phyloP scores from a whole-genome alignment of 2,113 vertebrate species.

The Passer montanus region DNA sequence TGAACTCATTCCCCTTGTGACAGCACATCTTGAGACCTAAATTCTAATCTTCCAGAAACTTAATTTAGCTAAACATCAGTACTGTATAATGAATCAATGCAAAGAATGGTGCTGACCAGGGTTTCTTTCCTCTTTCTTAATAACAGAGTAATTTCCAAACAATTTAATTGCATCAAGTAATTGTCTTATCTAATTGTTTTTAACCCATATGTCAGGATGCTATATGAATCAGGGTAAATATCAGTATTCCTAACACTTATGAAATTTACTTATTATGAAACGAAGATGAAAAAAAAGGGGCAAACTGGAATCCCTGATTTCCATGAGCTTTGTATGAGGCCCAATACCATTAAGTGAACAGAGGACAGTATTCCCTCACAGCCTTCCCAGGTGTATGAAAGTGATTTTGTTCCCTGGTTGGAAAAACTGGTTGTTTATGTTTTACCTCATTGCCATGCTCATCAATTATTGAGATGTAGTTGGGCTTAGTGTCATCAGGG shows the following conservation, averaged over 20 bases:
- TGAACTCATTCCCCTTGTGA: neutral
- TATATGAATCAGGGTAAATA: neutral
- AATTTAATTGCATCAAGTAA: neutral
- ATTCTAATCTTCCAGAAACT: neutral
- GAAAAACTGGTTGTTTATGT: neutral
- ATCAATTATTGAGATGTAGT: constrained; percentile 89
- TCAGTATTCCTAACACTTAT: neutral
- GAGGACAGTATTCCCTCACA: neutral
- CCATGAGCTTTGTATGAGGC: neutral
- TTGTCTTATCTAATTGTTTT: neutral
- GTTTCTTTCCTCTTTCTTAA: neutral
- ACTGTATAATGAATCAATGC: neutral
- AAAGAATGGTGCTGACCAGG: neutral
- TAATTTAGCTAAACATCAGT: neutral
- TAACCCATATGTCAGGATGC: neutral
- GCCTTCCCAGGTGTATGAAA: neutral
- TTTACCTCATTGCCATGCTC: constrained; percentile 84
- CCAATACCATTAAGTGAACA: neutral
- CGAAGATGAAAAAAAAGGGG: neutral
- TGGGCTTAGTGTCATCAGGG: constrained; percentile 84
- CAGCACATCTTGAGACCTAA: neutral
- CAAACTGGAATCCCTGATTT: neutral
- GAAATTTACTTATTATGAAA: neutral
- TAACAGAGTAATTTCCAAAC: neutral
- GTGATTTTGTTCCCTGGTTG: neutral